Conservation (phyloP, 2,888 invertebrate genomes). For the Xylota segnis region DNA sequence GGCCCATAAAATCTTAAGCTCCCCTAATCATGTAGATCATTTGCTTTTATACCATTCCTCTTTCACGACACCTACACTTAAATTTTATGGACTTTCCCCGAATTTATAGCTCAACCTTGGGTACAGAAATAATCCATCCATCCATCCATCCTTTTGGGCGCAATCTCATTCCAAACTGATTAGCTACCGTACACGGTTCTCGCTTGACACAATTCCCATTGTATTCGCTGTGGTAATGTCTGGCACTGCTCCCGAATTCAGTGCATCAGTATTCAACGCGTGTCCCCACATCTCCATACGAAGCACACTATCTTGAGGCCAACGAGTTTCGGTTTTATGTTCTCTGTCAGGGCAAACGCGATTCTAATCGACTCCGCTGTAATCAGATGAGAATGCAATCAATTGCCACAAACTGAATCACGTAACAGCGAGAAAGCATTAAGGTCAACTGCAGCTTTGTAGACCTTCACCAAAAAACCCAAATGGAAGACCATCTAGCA, state of each 20-base stretch:
- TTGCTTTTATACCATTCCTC: slow-evolving; percentile 49
- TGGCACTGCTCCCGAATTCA: slow-evolving; percentile 21
- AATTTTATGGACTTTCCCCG: slow-evolving; percentile 71
- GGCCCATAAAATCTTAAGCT: slow-evolving; percentile 59
- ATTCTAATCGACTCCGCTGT: slow-evolving; percentile 29
- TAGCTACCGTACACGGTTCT: slow-evolving; percentile 16
- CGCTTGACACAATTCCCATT: slow-evolving; percentile 56
- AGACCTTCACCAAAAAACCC: slow-evolving; percentile 28
- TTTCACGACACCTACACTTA: slow-evolving; percentile 62
- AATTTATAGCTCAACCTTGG: slow-evolving; percentile 65
- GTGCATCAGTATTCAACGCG: slow-evolving; percentile 58
- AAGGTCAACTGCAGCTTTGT: slow-evolving; percentile 44
- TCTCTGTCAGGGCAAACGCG: slow-evolving; percentile 31
- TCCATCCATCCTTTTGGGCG: slow-evolving; percentile 16
- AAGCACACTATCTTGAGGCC: slow-evolving; percentile 10
- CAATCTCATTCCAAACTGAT: slow-evolving; percentile 37
- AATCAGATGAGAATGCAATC: slow-evolving; percentile 31
- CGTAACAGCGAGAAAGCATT: slow-evolving; percentile 31
- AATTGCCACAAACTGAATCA: slow-evolving; percentile 5
- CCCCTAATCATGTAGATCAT: slow-evolving; percentile 63
- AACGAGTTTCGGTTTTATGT: slow-evolving; percentile 16
- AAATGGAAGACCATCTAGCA: slow-evolving; percentile 29
- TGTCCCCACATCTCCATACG: slow-evolving; percentile 17
- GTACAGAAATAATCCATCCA: slow-evolving; percentile 18
- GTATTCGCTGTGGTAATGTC: slow-evolving; percentile 27